phyloP scores from a whole-genome alignment of 2,888 invertebrate genomes.

The Furcula furcula region DNA sequence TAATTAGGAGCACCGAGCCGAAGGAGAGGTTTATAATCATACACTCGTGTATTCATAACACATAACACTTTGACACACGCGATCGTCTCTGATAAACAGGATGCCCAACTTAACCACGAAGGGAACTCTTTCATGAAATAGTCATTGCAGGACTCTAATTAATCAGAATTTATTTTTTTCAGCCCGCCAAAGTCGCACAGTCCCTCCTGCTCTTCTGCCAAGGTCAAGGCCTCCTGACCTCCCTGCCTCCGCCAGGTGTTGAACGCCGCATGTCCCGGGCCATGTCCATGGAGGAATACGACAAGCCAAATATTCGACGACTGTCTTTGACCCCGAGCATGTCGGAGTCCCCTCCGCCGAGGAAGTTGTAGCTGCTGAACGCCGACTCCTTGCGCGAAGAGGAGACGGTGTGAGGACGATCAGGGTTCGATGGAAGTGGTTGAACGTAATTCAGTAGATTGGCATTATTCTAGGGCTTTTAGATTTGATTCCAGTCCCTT shows the following conservation, averaged over 20 bases:
- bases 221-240: constrained; percentile 91
- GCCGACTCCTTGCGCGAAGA: constrained; percentile 44
- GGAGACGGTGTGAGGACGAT: constrained; percentile 31
- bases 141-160: constrained; percentile 4
- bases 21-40: too few species aligned
- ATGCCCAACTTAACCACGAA: too few species aligned
- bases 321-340: constrained; percentile 83
- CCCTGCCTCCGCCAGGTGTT: constrained; percentile 90
- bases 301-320: constrained; percentile 89
- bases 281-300: constrained; percentile 92
- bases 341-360: constrained; percentile 59
- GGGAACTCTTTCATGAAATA: too few species aligned
- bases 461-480: neutral
- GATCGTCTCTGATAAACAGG: too few species aligned
- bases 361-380: constrained; percentile 54
- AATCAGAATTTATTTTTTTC: constrained; percentile 31
- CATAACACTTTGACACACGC: too few species aligned
- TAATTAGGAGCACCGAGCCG: too few species aligned
- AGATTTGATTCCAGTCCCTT: neutral
- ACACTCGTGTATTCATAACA: too few species aligned
- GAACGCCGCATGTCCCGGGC: constrained; percentile 86
- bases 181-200: constrained; percentile 94
- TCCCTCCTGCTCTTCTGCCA: constrained; percentile 94
- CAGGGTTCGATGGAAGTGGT: neutral
- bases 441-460: neutral